Conservation (phyloP, 2,113 vertebrate genomes). For the Pardalotus punctatus region DNA sequence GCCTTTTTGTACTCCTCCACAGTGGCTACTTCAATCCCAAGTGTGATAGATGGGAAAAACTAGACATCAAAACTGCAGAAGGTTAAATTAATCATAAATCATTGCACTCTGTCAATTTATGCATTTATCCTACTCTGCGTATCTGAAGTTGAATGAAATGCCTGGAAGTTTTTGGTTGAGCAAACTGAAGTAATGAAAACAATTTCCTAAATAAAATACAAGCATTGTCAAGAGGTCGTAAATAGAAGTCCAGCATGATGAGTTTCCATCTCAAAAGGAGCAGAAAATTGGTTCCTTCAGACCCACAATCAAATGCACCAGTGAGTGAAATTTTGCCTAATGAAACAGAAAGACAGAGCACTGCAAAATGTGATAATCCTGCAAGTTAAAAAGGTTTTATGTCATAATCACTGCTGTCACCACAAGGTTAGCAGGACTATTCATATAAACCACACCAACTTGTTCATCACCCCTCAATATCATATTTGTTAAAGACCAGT, state of each 20-base stretch:
- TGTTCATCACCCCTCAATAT: not conserved
- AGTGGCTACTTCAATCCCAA: not conserved
- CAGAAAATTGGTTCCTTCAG: conserved; percentile 44
- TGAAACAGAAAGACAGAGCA: not conserved
- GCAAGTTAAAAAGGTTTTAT: not conserved
- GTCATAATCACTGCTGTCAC: not conserved
- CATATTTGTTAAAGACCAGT: not conserved
- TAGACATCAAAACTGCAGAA: not conserved
- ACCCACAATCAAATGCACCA: not conserved
- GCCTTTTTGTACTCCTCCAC: not conserved
- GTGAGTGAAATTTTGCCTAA: not conserved
- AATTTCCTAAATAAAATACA: conserved; percentile 47
- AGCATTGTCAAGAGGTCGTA: conserved; percentile 30
- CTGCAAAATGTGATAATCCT: not conserved
- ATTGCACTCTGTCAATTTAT: not conserved
- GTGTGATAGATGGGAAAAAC: not conserved
- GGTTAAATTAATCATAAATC: not conserved
- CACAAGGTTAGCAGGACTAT: not conserved
- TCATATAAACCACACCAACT: not conserved
- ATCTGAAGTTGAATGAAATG: not conserved
- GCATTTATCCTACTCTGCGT: not conserved
- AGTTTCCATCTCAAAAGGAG: conserved; percentile 40
- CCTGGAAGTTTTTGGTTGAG: conserved; percentile 31
- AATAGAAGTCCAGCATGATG: conserved; percentile 39
- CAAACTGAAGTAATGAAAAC: conserved; percentile 35